Evolutionary conservation across 2,113 vertebrate genomes (phyloP), one percentile per base, ranked within the genome.

Genomic region (Microcebus tavaratra): DNA sequence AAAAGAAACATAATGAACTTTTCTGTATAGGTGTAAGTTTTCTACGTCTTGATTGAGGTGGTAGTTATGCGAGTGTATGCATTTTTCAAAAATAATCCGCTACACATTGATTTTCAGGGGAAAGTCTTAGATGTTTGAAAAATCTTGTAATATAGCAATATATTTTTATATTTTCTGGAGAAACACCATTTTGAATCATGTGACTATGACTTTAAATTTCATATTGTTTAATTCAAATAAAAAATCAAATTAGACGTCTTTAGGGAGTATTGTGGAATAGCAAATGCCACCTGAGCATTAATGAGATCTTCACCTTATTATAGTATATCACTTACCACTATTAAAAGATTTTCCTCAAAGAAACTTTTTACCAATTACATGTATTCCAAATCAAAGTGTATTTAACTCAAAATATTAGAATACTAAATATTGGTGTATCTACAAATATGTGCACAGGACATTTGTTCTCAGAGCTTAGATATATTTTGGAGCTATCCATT

Each of bases 381-480:
- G 98, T 98, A 97, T 95, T 98, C 92, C 79, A 97, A 98, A 98
- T 98, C 48, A 48, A 48, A 48, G 8, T 10, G 48, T 11, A 97
- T 97, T 97, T 97, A 97, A 98, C 79, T 97, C 85, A 94, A 98
- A 98, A 91, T 91, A 84, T 98, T 98, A 98, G 95, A 98, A 98
- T 82, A 87, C 68, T 97, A 96, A 98, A 98, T 97, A 97, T 0
- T 45, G 94, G 70, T 96, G 80, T 91, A 93, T 95, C 90, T 97
- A 97, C 92, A 98, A 98, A 97, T 97, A 81, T 98, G 93, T 97
- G 90, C 97, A 97, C 42, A 42, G 50, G 91, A 96, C 91, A 91
- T 94, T 97, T 98, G 98, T 98, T 98, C 96, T 93, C 82, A 96
- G 75, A 75, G 75, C 89, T 98, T 98, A 18, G 2, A 94, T 97